These are phyloP conservation scores for Micrastur ruficollis DNA, from an alignment of 2,797 vertebrate genomes.

Conservation along the genomic window DNA sequence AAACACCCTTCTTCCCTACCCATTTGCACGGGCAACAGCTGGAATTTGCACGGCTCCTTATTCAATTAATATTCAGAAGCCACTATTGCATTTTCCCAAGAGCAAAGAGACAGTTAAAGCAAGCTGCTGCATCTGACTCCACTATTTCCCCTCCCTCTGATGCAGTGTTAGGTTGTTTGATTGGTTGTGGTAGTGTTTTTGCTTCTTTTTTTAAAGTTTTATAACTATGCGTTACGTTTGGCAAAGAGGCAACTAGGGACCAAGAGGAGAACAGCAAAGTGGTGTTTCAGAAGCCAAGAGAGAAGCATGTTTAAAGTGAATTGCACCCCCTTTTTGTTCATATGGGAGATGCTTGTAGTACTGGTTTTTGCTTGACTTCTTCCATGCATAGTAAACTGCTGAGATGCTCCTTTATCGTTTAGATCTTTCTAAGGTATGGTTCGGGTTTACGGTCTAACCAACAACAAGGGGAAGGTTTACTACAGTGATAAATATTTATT, in stretches of 20 bases:
- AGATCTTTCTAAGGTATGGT: background rate
- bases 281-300: background rate
- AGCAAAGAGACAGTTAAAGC: constrained; percentile 28
- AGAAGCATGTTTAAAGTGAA: background rate
- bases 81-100: constrained; percentile 8
- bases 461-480: background rate
- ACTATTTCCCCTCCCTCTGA: background rate
- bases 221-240: constrained; percentile 17
- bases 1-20: background rate
- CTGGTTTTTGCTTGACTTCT: constrained; percentile 21
- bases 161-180: background rate
- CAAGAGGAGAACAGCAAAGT: background rate
- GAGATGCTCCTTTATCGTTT: background rate
- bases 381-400: background rate
- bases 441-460: background rate
- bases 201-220: constrained; percentile 21
- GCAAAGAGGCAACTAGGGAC: constrained; percentile 35
- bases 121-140: background rate
- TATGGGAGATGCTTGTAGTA: background rate
- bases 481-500: constrained; percentile 2
- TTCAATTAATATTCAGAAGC: constrained; percentile 58
- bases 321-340: constrained; percentile 4
- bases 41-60: constrained; percentile 50
- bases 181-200: background rate
- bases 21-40: background rate